Base-by-base conservation (phyloP, 1,140 invertebrate genomes). In the Cryptotermes secundus region DNA sequence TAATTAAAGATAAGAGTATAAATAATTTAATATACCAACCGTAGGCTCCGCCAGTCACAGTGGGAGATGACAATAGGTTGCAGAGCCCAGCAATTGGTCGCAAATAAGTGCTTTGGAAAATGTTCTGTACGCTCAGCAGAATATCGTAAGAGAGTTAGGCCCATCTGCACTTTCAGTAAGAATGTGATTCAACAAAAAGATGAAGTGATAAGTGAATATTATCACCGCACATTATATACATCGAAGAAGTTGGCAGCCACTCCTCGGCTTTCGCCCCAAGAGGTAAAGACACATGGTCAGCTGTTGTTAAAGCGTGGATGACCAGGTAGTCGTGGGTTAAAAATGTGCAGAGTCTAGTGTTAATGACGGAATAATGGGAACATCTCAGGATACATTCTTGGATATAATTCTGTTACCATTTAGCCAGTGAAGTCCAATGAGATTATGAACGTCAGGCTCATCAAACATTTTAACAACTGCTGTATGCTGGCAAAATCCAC, bases 241-340 rank as follows among this genome's bases (percentile, higher is more conserved):
- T 82, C 81, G 7, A 82, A 82, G 42, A 83, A 79, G 19, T 34
- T 83, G 19, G 35, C n/a, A 26, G 83, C 24, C 34, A 79, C 49
- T 34, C 82, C 86, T 24, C 83, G 86, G 83, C 35, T 87, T 22
- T 87, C 87, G 3, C 87, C 86, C 9, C 86, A 87, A 35, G 86
- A 87, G 85, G 87, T 87, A 85, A 1, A 19, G 45, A 49, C 3
- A 19, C 22, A 49, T 16, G 14, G 22, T 3, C 45, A 49, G 19
- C 10, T 49, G 45, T 22, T 3, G 22, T 49, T 49, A 49, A 16
- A 19, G 14, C 3, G 3, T 49, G 45, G 22, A 19, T 3, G 45
- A 19, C 16, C 16, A 19, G 45, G 45, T 49, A 3, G 19, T 1
- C 16, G 3, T 49, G 12, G 19, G 45, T 49, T 19, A 12, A 19